Evolutionary conservation across 35 echinoderm and acorn worm genomes (phyloP).

Genomic region (Anneissia japonica): DNA sequence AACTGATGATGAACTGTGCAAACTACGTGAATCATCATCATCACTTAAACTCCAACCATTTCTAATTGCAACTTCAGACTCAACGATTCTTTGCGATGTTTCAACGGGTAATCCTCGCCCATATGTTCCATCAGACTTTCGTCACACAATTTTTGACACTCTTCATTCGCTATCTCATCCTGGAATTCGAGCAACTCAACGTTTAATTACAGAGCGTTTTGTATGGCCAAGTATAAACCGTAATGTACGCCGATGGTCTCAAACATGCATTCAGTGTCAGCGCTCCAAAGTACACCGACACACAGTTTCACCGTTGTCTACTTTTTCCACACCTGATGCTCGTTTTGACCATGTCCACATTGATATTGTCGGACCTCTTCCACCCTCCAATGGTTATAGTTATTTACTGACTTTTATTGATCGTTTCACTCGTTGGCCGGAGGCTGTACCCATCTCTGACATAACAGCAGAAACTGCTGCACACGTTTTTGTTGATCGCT

Average conservation of each 20-base stretch:
- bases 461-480: constrained; percentile 13
- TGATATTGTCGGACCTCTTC: no score
- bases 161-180: constrained; percentile 1
- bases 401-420: constrained; percentile 26
- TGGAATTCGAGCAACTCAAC: constrained; percentile 25
- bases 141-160: constrained; percentile 7
- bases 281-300: constrained; percentile 56
- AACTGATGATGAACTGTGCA: constrained; percentile 1
- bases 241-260: constrained; percentile 43
- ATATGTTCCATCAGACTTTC: constrained; percentile 13
- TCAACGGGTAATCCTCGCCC: constrained; percentile 9
- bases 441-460: constrained; percentile 5
- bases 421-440: constrained; percentile 5
- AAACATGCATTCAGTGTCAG: constrained; percentile 20
- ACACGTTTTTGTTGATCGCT: background rate
- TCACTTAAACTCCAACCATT: background rate
- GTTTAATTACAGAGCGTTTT: constrained; percentile 28
- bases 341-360: constrained; percentile 30
- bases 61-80: background rate
- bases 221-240: constrained; percentile 60
- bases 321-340: constrained; percentile 51
- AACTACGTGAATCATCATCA: background rate
- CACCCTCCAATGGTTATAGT: constrained; percentile 1
- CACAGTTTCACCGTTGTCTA: constrained; percentile 31
- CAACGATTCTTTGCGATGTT: constrained; percentile 15